Evolutionary conservation across 2,113 vertebrate genomes (phyloP), one percentile per base, ranked within the genome.

Genomic region (Epinephelus cyanopodus): DNA sequence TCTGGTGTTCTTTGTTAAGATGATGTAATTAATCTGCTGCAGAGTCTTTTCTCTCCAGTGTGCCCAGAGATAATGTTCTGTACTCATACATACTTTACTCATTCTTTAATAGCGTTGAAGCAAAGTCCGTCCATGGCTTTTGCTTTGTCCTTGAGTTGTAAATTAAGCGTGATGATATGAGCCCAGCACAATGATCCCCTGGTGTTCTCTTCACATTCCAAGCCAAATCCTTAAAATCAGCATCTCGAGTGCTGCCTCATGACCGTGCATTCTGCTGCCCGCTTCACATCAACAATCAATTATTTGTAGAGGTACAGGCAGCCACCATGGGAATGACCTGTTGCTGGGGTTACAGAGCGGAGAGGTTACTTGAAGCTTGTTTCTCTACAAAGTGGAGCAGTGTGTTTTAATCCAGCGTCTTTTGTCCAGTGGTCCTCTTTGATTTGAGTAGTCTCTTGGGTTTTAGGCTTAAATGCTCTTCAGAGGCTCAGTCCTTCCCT

Each of bases 221-320:
- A 79, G 23, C 29, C 63, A 63, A 77, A 54, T 65, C 37, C 37
- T 77, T 54, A 14, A 47, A 73, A 76, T 82, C 78, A 13, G 33
- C 39, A 60, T 74, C 39, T 80, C 10, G 29, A 87, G 82, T 64
- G 58, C 63, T 52, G 66, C 82, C 54, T 86, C 80, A 63, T 87
- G 87, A 72, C 83, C 17, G 0, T 71, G 52, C 66, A 63, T 77
- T 65, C 77, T 58, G 50, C 57, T 33, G 29, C 27, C 17, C 0
- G 7, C 45, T 75, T 88, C 47, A 60, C 83, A 74, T 78, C 53
- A 82, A 81, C 83, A 77, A 52, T 23, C 70, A 89, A 79, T 86
- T 86, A 84, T 84, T 77, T 84, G 84, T 69, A 62, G 72, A 70
- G 78, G 73, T 25, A 19, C 74, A 67, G 62, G 14, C 45, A 52